Evolutionary conservation across 2,888 invertebrate species (phyloP).

Genomic region (Drosophila melanosoma): DNA sequence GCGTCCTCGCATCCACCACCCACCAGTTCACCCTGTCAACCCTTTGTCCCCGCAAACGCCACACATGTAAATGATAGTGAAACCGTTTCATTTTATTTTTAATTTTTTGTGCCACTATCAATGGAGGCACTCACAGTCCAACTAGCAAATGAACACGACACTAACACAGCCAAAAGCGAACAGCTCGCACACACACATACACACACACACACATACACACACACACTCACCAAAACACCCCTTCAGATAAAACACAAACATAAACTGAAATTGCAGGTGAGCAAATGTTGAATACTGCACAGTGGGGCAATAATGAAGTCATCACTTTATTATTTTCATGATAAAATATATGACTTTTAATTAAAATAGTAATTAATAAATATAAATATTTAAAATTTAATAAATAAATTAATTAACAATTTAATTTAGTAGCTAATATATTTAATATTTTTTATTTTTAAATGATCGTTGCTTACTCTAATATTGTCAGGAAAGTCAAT

Average conservation of each 20-base stretch:
- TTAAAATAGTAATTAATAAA: neutral
- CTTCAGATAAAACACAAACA: slow-evolving; percentile 24
- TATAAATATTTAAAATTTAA: neutral
- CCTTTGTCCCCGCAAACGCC: slow-evolving; percentile 30
- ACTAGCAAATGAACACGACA: slow-evolving; percentile 50
- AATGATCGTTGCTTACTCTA: neutral
- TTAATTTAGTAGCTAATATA: neutral
- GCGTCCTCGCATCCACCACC: neutral
- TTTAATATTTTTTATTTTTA: neutral
- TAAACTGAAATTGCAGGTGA: slow-evolving; percentile 54
- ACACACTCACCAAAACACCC: slow-evolving; percentile 29
- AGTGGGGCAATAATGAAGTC: slow-evolving; percentile 13
- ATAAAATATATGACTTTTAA: neutral
- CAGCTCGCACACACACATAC: slow-evolving; percentile 11
- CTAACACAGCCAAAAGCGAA: slow-evolving; percentile 14
- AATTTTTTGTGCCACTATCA: slow-evolving; percentile 29
- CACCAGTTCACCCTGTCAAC: slow-evolving; percentile 21
- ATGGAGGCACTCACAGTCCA: slow-evolving; percentile 27
- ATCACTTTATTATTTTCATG: neutral
- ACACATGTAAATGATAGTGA: slow-evolving; percentile 68
- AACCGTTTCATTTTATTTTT: slow-evolving; percentile 35
- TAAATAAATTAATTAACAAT: neutral
- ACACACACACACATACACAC: slow-evolving; percentile 10
- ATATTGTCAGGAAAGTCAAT: neutral
- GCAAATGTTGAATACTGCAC: slow-evolving; percentile 27